Evolutionary conservation across 2,888 invertebrate species (phyloP), one percentile per base, ranked within the genome.

Genomic region (Gastrophysa polygoni): DNA sequence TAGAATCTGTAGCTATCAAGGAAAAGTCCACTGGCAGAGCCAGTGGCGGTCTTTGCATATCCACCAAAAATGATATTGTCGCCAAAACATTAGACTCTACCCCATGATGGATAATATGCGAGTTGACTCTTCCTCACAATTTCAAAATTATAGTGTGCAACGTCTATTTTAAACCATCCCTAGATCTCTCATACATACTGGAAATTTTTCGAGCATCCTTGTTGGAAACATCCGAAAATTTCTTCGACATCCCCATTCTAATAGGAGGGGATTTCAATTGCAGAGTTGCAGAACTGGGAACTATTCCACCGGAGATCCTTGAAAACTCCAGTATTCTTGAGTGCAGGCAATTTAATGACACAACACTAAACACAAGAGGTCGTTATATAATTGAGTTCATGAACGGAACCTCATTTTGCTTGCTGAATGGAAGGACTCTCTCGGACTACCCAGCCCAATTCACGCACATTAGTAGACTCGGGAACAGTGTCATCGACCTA

Each of bases 71-170:
- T n/a, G n/a, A n/a, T n/a, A n/a, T n/a, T n/a, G n/a, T n/a, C n/a
- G n/a, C n/a, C n/a, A n/a, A n/a, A n/a, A n/a, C n/a, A n/a, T n/a
- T n/a, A n/a, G n/a, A n/a, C n/a, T n/a, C n/a, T n/a, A n/a, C n/a
- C n/a, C n/a, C n/a, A n/a, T n/a, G n/a, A n/a, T n/a, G 24, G 24
- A 24, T 24, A 24, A 24, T 24, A 24, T 24, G 24, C 24, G 29
- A 32, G 29, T 32, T 32, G 29, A 32, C 29, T 32, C 10, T 32
- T 32, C 29, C 29, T 32, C 6, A 32, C 29, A 57, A 44, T 64
- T 58, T 16, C 34, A 54, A 50, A 44, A 60, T 43, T 18, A 51
- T 17, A 48, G 46, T 32, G 10, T 32, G 29, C 10, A 32, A 5
- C 10, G 29, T 32, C 6, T 32, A 32, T 10, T 32, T 32, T 32